Percentiles rank a stretch among this genome's conserved stretches.
phyloP scores from a whole-genome alignment of 2,113 vertebrate species.

The Pseudorhombus dupliciocellatus region DNA sequence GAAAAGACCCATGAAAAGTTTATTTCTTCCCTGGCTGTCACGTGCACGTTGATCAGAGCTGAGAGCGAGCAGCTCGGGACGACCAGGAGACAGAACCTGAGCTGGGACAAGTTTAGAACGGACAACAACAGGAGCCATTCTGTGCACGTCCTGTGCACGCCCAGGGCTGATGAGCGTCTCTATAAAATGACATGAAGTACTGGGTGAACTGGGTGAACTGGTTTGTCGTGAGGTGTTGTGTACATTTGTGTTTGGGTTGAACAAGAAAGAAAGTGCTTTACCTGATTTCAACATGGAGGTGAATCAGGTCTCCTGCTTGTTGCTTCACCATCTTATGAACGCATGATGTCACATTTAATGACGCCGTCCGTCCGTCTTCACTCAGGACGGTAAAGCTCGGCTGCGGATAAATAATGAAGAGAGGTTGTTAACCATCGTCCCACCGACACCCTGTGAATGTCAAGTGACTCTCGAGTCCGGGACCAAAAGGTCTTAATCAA shows the following conservation, averaged over 20 bases:
- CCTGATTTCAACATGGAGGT: not conserved
- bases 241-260: no score
- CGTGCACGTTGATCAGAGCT: conserved; percentile 27
- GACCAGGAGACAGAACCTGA: not conserved
- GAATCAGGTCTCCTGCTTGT: not conserved
- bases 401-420: conserved; percentile 48
- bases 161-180: no score
- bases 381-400: not conserved
- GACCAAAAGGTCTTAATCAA: conserved; percentile 54
- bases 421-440: conserved; percentile 47
- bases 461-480: conserved; percentile 58
- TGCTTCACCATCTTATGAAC: not conserved
- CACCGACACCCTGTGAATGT: conserved; percentile 50
- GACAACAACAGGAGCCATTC: no score
- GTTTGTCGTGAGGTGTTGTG: no score
- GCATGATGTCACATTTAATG: not conserved
- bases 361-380: not conserved
- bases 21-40: conserved; percentile 44
- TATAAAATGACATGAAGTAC: no score
- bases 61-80: conserved; percentile 12
- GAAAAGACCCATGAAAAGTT: conserved; percentile 21
- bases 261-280: no score
- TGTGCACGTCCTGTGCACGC: no score
- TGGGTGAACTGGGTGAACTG: no score
- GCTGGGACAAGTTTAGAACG: not conserved